These are phyloP conservation scores for Euschistus heros DNA, from an alignment of 1,140 invertebrate species.

Conservation along the genomic window DNA sequence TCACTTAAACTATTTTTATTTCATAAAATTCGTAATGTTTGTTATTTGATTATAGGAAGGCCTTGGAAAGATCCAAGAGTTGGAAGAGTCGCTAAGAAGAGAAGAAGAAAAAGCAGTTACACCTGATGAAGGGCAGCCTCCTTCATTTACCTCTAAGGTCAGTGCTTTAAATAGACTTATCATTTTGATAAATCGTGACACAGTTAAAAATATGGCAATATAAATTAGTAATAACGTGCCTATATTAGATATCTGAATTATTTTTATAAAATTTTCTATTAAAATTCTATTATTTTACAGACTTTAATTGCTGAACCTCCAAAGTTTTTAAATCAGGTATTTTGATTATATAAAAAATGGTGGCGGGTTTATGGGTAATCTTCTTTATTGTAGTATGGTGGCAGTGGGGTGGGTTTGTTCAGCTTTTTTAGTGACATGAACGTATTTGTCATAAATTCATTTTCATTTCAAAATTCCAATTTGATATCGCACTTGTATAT, in stretches of 20 bases:
- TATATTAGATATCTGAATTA: not conserved
- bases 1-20: too few species aligned
- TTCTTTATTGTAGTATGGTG: too few species aligned
- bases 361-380: not conserved
- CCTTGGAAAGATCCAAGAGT: constrained; percentile 76
- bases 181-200: too few species aligned
- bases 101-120: constrained; percentile 54
- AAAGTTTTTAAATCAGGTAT: constrained; percentile 22
- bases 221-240: too few species aligned
- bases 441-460: too few species aligned
- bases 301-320: constrained; percentile 12
- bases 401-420: too few species aligned
- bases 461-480: too few species aligned
- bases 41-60: constrained; percentile 46
- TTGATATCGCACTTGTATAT: too few species aligned
- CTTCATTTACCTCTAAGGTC: constrained; percentile 71
- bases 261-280: not conserved
- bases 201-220: too few species aligned
- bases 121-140: constrained; percentile 65
- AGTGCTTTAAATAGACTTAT: not conserved
- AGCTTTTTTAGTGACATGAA: too few species aligned
- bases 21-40: not conserved
- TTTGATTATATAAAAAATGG: constrained; percentile 7
- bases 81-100: constrained; percentile 73
- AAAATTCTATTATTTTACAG: constrained; percentile 1